A percentile compares a stretch with the other conserved stretches of the same genome.
Evolutionary conservation across 2,888 invertebrate genomes (phyloP).

Genomic region (Drosophila stalkeri): DNA sequence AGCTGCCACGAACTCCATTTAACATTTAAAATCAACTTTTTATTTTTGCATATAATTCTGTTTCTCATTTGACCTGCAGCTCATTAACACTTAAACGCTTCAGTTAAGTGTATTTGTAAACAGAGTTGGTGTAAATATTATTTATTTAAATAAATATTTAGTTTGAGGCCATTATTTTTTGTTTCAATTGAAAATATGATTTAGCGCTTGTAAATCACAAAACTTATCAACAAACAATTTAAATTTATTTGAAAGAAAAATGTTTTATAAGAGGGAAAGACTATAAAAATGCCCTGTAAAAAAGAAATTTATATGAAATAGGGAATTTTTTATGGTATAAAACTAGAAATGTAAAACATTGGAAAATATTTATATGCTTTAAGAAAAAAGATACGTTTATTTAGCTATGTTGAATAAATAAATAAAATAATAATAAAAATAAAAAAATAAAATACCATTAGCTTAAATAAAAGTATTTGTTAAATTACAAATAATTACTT

Average conservation of each 20-base stretch:
- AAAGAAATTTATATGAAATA: too few relatives aligned
- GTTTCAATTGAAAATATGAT: not conserved
- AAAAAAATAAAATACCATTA: not conserved
- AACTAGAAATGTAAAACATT: too few relatives aligned
- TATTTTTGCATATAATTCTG: not conserved
- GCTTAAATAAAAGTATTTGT: too few relatives aligned
- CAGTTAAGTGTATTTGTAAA: slow-evolving; percentile 44
- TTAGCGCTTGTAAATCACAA: not conserved
- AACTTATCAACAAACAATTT: not conserved
- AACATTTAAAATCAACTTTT: not conserved
- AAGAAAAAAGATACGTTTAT: too few relatives aligned
- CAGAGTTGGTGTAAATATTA: slow-evolving; percentile 4
- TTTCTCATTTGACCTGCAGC: slow-evolving; percentile 15
- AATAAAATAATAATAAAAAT: too few relatives aligned
- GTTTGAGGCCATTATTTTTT: not conserved
- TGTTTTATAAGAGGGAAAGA: not conserved
- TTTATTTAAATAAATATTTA: not conserved
- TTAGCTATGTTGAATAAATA: too few relatives aligned
- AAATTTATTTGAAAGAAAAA: not conserved
- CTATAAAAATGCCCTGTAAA: slow-evolving; percentile 4
- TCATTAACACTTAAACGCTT: slow-evolving; percentile 72
- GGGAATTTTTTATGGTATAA: too few relatives aligned
- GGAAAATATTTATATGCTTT: too few relatives aligned
- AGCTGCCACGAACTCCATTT: slow-evolving; percentile 33
- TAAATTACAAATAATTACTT: too few relatives aligned